Base-by-base conservation (phyloP, 2,113 vertebrate genomes). In the Micronycteris hirsuta region DNA sequence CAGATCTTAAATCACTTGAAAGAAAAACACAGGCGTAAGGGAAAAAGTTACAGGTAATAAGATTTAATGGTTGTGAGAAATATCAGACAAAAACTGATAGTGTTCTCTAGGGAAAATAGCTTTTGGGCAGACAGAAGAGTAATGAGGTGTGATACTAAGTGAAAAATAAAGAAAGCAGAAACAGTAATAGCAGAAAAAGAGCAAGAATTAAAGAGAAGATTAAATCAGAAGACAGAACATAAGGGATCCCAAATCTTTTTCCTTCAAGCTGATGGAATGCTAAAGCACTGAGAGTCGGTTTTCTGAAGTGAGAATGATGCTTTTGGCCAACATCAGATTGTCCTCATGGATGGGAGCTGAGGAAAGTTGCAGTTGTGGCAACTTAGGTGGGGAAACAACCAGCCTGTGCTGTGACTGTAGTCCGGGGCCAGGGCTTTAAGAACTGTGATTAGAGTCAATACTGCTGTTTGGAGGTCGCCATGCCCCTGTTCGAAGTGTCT, bases 191-290 rank as follows among this genome's bases (percentile, higher is more conserved):
- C 9, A 28, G 54, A 95, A 41, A 76, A 97, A 68, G 28, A 85
- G 14, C 63, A 97, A 91, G n/a, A 74, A 7, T 88, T 93, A 96
- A 16, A 93, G 15, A 97, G 58, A 49, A 80, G 91, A 97, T 70
- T 89, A 94, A 95, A 96, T 71, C 86, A 76, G 67, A 97, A 43
- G 9, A 63, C 63, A 76, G 91, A 93, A 93, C 89, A 92, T 56
- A 84, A 83, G 83, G 45, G 38, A 85, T 95, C 89, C 36, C 38
- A 93, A 89, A 96, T 89, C 52, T 63, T 33, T 97, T 81, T 95
- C 85, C 77, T 98, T 97, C 82, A 96, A 90, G 96, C 89, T 91
- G 61, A 22, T 95, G 90, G 91, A 97, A 97, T 97, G 96, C 96
- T 89, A 96, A 97, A 96, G 56, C 90, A 94, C 45, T 74, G 93